Conservation (phyloP, 2,113 vertebrate genomes). For the Ondatra zibethicus region DNA sequence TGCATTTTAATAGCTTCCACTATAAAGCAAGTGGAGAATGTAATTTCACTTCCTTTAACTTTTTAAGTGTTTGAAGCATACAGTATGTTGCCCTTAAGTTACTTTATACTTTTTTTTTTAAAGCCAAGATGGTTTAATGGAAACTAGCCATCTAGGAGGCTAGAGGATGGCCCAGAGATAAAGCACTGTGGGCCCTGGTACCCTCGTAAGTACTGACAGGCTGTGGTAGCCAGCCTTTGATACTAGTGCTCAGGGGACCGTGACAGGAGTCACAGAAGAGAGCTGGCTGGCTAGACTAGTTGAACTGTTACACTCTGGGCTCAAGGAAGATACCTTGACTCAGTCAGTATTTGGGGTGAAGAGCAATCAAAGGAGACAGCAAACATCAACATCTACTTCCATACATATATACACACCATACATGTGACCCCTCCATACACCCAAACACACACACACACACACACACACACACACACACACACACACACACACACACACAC, state of each 20-base stretch:
- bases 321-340: not conserved
- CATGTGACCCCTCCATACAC: not conserved
- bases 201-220: not conserved
- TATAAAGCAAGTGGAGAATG: not conserved
- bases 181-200: not conserved
- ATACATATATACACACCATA: not conserved
- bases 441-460: not conserved
- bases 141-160: not conserved
- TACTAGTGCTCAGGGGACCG: not conserved
- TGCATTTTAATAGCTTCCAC: not conserved
- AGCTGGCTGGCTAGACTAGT: not conserved
- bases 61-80: constrained; percentile 4
- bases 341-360: not conserved
- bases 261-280: not conserved
- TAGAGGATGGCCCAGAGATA: not conserved
- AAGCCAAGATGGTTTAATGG: constrained; percentile 26
- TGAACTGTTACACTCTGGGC: not conserved
- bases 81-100: not conserved
- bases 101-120: not conserved
- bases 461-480: not conserved
- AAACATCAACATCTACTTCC: not conserved
- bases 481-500: too few relatives aligned
- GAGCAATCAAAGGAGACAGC: not conserved
- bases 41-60: constrained; percentile 20
- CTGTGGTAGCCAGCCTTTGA: not conserved